These are phyloP conservation scores for Callyntrura guangdongensis DNA, from an alignment of 2,888 invertebrate genomes.

Conservation along the genomic window DNA sequence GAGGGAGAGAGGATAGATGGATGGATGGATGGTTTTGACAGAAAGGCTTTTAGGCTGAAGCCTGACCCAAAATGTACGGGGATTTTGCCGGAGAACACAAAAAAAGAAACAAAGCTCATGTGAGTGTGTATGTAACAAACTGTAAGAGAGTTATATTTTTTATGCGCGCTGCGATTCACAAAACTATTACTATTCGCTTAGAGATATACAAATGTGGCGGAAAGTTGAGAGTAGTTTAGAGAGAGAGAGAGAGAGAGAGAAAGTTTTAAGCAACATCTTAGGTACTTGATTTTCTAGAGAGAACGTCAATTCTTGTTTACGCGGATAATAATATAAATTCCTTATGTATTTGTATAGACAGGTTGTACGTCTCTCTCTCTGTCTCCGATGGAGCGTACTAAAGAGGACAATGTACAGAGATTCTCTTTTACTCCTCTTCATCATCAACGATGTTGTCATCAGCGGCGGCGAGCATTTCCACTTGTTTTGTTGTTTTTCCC, in stretches of 20 bases:
- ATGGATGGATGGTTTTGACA: conserved; percentile 72
- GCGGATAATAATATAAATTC: neutral
- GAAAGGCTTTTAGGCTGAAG: conserved; percentile 56
- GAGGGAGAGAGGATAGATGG: conserved; percentile 28
- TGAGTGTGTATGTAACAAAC: conserved; percentile 23
- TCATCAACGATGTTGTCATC: neutral
- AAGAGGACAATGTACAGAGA: neutral
- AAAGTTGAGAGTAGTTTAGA: neutral
- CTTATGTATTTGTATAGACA: neutral
- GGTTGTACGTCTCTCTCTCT: too few species aligned
- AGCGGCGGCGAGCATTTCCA: neutral
- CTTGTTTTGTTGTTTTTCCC: neutral
- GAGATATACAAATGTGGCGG: neutral
- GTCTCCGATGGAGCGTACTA: too few species aligned
- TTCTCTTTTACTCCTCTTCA: neutral
- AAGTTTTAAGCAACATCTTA: neutral
- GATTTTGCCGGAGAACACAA: conserved; percentile 36
- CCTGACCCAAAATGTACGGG: conserved; percentile 59
- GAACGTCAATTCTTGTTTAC: neutral
- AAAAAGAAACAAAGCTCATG: too few species aligned
- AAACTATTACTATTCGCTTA: neutral
- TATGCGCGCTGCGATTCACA: neutral
- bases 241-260: too few species aligned
- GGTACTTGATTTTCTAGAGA: too few species aligned
- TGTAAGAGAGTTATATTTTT: conserved; percentile 4